Evolutionary conservation across 2,888 invertebrate genomes (phyloP).

Genomic region (Acleris emargana): DNA sequence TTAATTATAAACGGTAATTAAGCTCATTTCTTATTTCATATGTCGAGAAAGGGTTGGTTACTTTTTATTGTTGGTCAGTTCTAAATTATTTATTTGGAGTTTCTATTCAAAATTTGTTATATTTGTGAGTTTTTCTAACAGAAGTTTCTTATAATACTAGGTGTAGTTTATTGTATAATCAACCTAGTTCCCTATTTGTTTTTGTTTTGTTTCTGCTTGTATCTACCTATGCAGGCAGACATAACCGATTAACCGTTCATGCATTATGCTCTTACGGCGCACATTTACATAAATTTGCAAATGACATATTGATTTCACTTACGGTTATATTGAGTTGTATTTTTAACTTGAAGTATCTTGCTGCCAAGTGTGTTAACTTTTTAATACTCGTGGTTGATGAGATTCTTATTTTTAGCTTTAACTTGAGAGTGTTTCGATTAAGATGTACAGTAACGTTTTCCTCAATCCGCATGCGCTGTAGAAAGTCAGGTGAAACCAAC

Average conservation of each 20-base stretch:
- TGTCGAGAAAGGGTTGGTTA: background rate
- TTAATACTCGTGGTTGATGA: background rate
- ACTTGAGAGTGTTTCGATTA: background rate
- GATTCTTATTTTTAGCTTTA: background rate
- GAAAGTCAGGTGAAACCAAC: conserved; percentile 60
- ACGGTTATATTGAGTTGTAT: conserved; percentile 18
- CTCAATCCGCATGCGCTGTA: conserved; percentile 43
- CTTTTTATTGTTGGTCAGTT: background rate
- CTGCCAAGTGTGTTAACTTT: background rate
- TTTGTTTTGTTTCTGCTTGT: background rate
- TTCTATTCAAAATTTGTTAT: too few relatives aligned
- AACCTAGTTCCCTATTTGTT: background rate
- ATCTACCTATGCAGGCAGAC: background rate
- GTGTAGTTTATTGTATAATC: too few relatives aligned
- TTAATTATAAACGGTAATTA: conserved; percentile 59
- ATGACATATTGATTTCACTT: conserved; percentile 19
- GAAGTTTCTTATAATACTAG: too few relatives aligned
- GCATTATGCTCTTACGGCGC: conserved; percentile 5
- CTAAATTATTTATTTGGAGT: background rate
- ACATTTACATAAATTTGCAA: conserved; percentile 21
- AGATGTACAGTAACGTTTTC: conserved; percentile 29
- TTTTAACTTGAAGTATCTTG: conserved; percentile 1
- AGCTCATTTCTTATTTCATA: conserved; percentile 32
- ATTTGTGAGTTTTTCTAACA: too few relatives aligned
- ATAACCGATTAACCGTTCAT: conserved; percentile 2